Percentiles rank a stretch among this genome's conserved stretches.
Evolutionary conservation across 2,888 invertebrate genomes (phyloP).

Genomic region (Drosophila borborema): DNA sequence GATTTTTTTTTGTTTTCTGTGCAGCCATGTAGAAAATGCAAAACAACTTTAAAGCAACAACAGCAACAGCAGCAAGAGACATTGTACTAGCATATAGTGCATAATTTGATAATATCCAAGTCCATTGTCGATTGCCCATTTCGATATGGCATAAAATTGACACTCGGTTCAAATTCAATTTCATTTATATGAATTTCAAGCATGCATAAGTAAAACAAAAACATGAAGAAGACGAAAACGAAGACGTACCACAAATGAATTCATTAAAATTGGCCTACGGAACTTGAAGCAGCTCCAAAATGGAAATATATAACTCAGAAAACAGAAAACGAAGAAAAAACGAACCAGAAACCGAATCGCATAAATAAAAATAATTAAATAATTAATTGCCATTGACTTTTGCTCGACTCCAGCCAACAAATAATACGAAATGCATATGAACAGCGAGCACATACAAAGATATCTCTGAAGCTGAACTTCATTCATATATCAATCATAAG

Average conservation of each 20-base stretch:
- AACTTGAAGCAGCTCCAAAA: constrained; percentile 29
- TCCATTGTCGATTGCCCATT: constrained; percentile 36
- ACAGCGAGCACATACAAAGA: background rate
- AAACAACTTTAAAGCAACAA: constrained; percentile 32
- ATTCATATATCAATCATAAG: constrained; percentile 34
- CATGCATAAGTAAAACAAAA: constrained; percentile 40
- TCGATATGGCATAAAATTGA: constrained; percentile 55
- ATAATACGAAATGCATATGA: constrained; percentile 27
- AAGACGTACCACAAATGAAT: constrained; percentile 24
- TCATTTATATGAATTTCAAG: constrained; percentile 47
- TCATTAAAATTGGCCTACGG: constrained; percentile 39
- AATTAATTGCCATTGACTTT: constrained; percentile 68
- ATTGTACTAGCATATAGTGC: constrained; percentile 34
- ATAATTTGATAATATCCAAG: constrained; percentile 71
- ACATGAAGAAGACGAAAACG: background rate
- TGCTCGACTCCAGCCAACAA: constrained; percentile 44
- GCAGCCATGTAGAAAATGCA: constrained; percentile 67
- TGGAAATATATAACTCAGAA: constrained; percentile 20
- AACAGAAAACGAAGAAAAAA: no score
- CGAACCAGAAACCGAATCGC: constrained; percentile 33
- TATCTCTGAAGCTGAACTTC: constrained; percentile 29
- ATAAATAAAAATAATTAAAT: constrained; percentile 81
- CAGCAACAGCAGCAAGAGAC: constrained; percentile 11
- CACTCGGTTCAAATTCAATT: constrained; percentile 49
- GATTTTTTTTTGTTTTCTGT: constrained; percentile 37